These are phyloP conservation scores for Teleopsis dalmanni DNA, from an alignment of 1,140 invertebrate species.

Conservation along the genomic window DNA sequence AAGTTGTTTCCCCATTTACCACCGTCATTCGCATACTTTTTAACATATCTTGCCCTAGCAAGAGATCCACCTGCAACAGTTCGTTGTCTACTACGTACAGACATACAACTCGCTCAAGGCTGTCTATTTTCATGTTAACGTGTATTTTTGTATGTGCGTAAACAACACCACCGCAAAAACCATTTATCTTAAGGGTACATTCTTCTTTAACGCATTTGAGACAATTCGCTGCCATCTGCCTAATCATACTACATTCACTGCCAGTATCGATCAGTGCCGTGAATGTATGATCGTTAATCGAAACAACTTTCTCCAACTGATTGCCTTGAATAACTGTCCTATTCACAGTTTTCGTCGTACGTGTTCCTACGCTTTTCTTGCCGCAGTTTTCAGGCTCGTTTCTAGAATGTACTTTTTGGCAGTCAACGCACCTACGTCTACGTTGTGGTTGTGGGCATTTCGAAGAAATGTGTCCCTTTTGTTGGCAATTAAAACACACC, in stretches of 20 bases:
- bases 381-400: background rate
- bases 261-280: too few relatives aligned
- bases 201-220: too few relatives aligned
- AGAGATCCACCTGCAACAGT: conserved; percentile 1
- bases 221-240: too few relatives aligned
- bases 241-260: too few relatives aligned
- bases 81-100: conserved; percentile 13
- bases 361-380: too few relatives aligned
- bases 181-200: background rate
- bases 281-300: too few relatives aligned
- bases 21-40: too few relatives aligned
- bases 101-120: background rate
- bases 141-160: background rate
- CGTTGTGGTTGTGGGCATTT: background rate
- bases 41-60: conserved; percentile 13
- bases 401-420: conserved; percentile 7
- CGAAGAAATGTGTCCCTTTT: too few relatives aligned
- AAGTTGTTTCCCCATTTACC: too few relatives aligned
- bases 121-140: background rate
- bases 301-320: too few relatives aligned
- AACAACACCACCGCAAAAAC: background rate
- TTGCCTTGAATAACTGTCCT: too few relatives aligned
- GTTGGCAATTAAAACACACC: conserved; percentile 11
- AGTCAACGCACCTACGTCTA: background rate
- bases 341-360: too few relatives aligned